A percentile compares a stretch with the other conserved stretches of the same genome.
Evolutionary conservation across 2,888 invertebrate species (phyloP).

Genomic region (Gymnosoma rotundatum): DNA sequence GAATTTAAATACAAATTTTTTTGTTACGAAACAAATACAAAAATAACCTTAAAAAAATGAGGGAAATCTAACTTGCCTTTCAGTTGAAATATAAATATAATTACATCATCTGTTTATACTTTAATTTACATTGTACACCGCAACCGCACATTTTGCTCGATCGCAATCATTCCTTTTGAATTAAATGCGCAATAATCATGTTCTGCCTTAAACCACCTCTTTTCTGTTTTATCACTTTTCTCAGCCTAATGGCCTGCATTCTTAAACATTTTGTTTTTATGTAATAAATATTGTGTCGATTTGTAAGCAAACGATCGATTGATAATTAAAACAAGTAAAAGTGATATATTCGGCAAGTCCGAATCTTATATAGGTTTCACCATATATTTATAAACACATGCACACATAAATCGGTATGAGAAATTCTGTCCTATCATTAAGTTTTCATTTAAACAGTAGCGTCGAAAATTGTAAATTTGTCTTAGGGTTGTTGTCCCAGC

Average conservation of each 20-base stretch:
- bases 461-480: no score
- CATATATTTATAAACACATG: no score
- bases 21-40: constrained; percentile 29
- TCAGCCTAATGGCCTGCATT: constrained; percentile 58
- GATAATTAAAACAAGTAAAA: not conserved
- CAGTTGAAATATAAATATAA: constrained; percentile 16
- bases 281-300: constrained; percentile 26
- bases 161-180: constrained; percentile 14
- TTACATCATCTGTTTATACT: constrained; percentile 44
- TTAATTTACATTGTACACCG: constrained; percentile 6
- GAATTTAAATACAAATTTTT: constrained; percentile 1
- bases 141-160: not conserved
- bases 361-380: no score
- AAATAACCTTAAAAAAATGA: constrained; percentile 1
- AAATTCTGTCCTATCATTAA: no score
- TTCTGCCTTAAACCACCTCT: constrained; percentile 51
- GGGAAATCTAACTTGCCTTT: constrained; percentile 50
- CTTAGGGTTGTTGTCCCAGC: no score
- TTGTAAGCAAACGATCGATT: not conserved
- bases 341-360: no score
- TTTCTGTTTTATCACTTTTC: constrained; percentile 28
- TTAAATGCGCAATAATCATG: constrained; percentile 57
- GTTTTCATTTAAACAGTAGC: no score
- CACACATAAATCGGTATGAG: no score
- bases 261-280: constrained; percentile 18